Percentiles rank a stretch among this genome's conserved stretches.
Conservation (phyloP, 2,113 vertebrate genomes). For the Coryphaenoides rupestris region DNA sequence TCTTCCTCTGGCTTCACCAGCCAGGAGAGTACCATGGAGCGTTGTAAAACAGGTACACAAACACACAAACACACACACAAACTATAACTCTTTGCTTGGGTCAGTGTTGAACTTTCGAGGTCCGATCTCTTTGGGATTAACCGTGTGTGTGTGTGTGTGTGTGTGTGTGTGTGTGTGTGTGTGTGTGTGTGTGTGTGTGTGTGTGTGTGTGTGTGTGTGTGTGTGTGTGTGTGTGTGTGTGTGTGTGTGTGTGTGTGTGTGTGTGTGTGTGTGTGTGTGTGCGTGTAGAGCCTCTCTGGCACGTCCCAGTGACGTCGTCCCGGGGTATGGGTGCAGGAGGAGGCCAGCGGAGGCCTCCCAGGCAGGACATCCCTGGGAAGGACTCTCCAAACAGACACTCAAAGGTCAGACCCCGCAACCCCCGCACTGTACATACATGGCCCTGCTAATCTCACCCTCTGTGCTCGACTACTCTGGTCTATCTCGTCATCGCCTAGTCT, state of each 20-base stretch:
- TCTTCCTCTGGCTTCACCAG: conserved; percentile 84
- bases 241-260: no score
- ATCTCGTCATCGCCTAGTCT: no score
- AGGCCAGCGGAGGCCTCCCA: conserved; percentile 70
- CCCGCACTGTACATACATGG: no score
- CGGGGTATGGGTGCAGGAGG: conserved; percentile 60
- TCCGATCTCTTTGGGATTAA: conserved; percentile 54
- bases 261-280: no score
- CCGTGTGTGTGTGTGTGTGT: conserved; percentile 38
- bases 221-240: not conserved
- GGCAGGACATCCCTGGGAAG: conserved; percentile 81
- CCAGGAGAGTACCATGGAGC: conserved; percentile 89
- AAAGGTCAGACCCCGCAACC: conserved; percentile 71
- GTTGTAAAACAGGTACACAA: conserved; percentile 78
- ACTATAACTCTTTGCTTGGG: no score
- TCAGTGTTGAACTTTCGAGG: conserved; percentile 21
- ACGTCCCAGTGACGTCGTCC: conserved; percentile 75
- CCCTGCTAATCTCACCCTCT: no score
- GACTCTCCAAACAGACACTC: conserved; percentile 86
- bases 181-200: conserved; percentile 8
- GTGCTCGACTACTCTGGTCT: no score
- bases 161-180: conserved; percentile 33
- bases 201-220: conserved; percentile 1
- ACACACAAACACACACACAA: not conserved
- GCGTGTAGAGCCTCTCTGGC: conserved; percentile 86